phyloP scores from a whole-genome alignment of 64 coral and sea anemone species.

The Porites lutea region DNA sequence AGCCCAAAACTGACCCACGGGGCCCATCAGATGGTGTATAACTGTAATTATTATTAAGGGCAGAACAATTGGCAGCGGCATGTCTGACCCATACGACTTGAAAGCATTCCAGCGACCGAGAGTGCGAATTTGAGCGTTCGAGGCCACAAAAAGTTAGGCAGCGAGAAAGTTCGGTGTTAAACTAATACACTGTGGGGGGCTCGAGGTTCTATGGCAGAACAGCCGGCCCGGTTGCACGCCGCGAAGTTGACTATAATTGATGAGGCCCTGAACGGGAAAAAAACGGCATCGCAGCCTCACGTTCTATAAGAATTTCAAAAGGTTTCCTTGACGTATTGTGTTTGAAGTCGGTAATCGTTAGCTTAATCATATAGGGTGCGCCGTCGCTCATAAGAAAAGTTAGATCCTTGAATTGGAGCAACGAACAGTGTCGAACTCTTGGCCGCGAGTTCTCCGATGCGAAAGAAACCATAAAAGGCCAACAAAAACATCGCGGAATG shows the following conservation, averaged over 20 bases:
- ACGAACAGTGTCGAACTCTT: background rate
- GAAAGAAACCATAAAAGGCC: constrained; percentile 40
- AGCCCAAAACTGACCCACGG: too few relatives aligned
- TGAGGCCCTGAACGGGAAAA: constrained; percentile 15
- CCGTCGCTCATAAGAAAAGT: background rate
- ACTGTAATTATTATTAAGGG: too few relatives aligned
- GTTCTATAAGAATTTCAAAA: constrained; percentile 26
- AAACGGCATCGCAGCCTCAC: background rate
- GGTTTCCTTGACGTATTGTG: constrained; percentile 27
- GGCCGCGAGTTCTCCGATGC: constrained; percentile 1
- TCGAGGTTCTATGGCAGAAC: background rate
- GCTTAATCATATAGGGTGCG: background rate
- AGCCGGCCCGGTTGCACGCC: background rate
- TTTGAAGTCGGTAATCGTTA: constrained; percentile 27
- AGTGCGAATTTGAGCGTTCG: too few relatives aligned
- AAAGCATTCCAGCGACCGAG: too few relatives aligned
- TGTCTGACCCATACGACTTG: too few relatives aligned
- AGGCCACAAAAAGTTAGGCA: too few relatives aligned
- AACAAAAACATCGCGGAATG: constrained; percentile 18
- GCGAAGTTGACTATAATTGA: constrained; percentile 1
- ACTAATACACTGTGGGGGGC: too few relatives aligned
- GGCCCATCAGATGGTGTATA: too few relatives aligned
- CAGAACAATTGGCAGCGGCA: too few relatives aligned
- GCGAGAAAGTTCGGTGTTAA: too few relatives aligned
- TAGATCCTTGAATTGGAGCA: background rate